Evolutionary conservation across 2,113 vertebrate species (phyloP).

Genomic region (Stictonetta naevosa): DNA sequence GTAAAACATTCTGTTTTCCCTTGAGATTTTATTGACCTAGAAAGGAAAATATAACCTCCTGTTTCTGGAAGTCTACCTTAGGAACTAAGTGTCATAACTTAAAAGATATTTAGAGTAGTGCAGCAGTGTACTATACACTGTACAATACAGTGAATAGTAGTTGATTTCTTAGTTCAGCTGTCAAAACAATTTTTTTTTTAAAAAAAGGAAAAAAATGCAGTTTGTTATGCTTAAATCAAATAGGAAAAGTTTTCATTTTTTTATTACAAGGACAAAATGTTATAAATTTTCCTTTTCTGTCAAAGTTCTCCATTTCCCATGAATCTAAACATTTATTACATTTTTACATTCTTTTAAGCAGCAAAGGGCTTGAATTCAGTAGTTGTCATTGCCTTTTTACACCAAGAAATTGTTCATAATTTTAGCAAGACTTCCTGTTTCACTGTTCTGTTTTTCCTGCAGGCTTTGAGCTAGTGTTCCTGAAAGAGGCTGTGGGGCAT

Average conservation of each 20-base stretch:
- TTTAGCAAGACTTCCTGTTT: background rate
- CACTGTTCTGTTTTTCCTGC: background rate
- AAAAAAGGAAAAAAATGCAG: background rate
- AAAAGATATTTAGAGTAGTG: background rate
- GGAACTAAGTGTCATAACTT: background rate
- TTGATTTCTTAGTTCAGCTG: background rate
- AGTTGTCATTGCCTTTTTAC: background rate
- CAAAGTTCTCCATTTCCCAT: background rate
- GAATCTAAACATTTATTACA: background rate
- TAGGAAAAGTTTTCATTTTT: background rate
- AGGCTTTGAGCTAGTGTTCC: background rate
- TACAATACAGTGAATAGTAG: background rate
- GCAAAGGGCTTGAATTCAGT: background rate
- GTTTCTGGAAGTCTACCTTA: background rate
- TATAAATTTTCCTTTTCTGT: background rate
- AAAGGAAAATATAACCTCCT: background rate
- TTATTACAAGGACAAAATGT: background rate
- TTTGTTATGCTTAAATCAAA: background rate
- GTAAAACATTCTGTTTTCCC: background rate
- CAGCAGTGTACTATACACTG: background rate
- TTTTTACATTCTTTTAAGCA: background rate
- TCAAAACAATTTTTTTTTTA: background rate
- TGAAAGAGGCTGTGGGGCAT: background rate
- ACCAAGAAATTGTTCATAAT: background rate
- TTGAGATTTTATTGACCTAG: slow-evolving; percentile 6